Evolutionary conservation across 2,113 vertebrate species (phyloP), one percentile per base, ranked within the genome.

Genomic region (Mastomys coucha): DNA sequence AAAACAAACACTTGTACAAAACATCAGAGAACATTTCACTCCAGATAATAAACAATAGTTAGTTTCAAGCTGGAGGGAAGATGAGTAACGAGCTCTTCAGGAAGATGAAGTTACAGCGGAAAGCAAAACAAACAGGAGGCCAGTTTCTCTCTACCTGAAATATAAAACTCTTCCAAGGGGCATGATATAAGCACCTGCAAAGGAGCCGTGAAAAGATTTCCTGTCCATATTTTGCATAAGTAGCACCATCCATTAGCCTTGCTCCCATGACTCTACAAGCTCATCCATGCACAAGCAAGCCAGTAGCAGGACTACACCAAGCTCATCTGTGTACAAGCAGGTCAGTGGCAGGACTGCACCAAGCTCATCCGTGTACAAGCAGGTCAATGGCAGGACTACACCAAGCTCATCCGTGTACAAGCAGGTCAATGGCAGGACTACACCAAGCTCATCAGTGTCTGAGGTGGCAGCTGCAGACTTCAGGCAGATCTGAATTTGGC

Each of bases 1-100:
- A 91, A 73, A 76, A n/a, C 95, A 33, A 96, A 93, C 42, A 86
- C 51, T 0, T 58, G 81, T 73, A 81, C 10, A 88, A 73, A 96
- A 94, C 85, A 88, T 45, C 6, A 0, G 60, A 73, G 88, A 73
- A 53, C 77, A 76, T 93, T 92, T 92, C 72, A 80, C 85, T 88
- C 53, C 14, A 5, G 85, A 36, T 86, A 97, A 95, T 86, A 93
- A 91, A 88, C 58, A 24, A 36, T 78, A 93, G 93, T 97, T 95
- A 53, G 77, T 95, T 67, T 82, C 72, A 76, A 90, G 86, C 80
- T 60, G 91, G 70, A 95, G 93, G 69, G 95, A 96, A 86, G 33
- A 75, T 53, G 49, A 96, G 91, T 73, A 93, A 97, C 91, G 90
- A 96, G 91, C 88, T 89, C 96, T 94, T 93, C 72, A 65, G 93